Evolutionary conservation across 1,140 invertebrate genomes (phyloP).

Genomic region (Calephelis nemesis): DNA sequence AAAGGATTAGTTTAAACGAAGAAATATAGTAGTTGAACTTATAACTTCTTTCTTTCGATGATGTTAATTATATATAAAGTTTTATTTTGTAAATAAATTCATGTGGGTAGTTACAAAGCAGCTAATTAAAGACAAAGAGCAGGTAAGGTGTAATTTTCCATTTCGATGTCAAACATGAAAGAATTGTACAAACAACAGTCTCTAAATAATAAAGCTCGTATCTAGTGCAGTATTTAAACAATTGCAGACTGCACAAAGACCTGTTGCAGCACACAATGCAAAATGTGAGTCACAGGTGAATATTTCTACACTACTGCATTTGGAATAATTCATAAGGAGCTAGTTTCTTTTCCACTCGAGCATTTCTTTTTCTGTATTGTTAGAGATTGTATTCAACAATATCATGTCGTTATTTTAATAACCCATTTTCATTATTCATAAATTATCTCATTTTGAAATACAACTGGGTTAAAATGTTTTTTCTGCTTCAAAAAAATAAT

Average conservation of each 20-base stretch:
- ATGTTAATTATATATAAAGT: too few species aligned
- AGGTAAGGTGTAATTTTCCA: neutral
- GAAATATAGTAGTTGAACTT: too few species aligned
- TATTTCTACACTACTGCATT: neutral
- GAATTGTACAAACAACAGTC: neutral
- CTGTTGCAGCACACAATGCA: slow-evolving; percentile 3
- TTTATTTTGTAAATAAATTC: too few species aligned
- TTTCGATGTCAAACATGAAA: neutral
- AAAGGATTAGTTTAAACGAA: too few species aligned
- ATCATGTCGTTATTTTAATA: too few species aligned
- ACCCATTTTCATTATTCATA: too few species aligned
- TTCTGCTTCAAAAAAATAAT: too few species aligned
- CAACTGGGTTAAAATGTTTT: too few species aligned
- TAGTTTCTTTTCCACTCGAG: neutral
- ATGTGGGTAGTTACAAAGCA: too few species aligned
- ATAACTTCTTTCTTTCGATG: too few species aligned
- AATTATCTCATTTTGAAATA: too few species aligned
- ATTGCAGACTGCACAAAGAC: neutral
- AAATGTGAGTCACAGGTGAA: slow-evolving; percentile 4
- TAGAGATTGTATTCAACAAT: too few species aligned
- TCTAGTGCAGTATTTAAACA: slow-evolving; percentile 6
- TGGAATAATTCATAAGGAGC: neutral
- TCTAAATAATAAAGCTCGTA: slow-evolving; percentile 1
- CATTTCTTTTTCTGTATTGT: neutral
- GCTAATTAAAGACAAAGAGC: neutral